A percentile compares a stretch with the other conserved stretches of the same genome.
Conservation (phyloP, 2,113 vertebrate species). For the Nibea albiflora region DNA sequence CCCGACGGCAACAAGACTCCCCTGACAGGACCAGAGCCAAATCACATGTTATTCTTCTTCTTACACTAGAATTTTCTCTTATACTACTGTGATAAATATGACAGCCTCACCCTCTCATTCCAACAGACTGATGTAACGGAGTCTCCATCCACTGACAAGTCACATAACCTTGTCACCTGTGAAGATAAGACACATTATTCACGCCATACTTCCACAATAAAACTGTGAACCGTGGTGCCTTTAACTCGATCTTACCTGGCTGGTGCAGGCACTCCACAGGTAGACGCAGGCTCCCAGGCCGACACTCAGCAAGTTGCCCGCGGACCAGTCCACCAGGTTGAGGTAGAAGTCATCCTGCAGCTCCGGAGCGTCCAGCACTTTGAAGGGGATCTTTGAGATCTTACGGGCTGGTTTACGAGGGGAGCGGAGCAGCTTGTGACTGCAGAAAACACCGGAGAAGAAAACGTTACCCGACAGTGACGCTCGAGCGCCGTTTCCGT, state of each 20-base stretch:
- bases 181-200: not conserved
- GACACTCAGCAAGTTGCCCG: constrained; percentile 96
- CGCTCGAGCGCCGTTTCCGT: not conserved
- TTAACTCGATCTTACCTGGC: constrained; percentile 86
- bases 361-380: constrained; percentile 96
- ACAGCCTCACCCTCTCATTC: constrained; percentile 93
- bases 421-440: constrained; percentile 95
- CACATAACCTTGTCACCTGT: constrained; percentile 96
- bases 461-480: fast-evolving
- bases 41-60: not conserved
- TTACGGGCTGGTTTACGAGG: constrained; percentile 97
- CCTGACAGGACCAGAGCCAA: constrained; percentile 65
- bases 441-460: constrained; percentile 51
- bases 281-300: constrained; percentile 98
- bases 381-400: constrained; percentile 99
- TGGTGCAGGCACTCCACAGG: constrained; percentile 98
- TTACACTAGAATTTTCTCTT: not conserved
- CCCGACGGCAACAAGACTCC: constrained; percentile 85
- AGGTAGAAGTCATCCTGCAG: constrained; percentile 99
- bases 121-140: constrained; percentile 98
- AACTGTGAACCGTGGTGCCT: no score
- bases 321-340: constrained; percentile 99
- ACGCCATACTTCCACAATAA: no score
- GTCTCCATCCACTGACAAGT: constrained; percentile 97
- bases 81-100: not conserved